Base-by-base conservation (phyloP, 92 coral and sea anemone species). In the Heteractis magnifica region DNA sequence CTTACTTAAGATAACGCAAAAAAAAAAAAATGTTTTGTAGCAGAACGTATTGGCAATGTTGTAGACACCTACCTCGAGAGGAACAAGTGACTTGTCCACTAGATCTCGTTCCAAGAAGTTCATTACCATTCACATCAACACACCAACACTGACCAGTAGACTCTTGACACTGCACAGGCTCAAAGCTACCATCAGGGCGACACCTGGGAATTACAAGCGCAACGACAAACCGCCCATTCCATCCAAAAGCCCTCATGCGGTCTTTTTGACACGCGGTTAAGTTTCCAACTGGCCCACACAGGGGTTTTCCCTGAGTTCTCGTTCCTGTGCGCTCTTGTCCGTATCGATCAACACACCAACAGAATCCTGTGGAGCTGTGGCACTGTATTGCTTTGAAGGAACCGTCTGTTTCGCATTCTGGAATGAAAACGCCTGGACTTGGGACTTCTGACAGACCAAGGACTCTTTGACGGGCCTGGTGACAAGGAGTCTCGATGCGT, bases 341-440 rank as follows among this genome's bases (percentile, higher is more conserved):
- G 51, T 87, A 74, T 13, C 77, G 83, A 78, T 95, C 94, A 64
- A 92, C 98, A 82, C 98, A 95, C 98, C 98, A 95, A 83, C 98
- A 95, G 90, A 65, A 88, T 15, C 95, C 94, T 12, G 95, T 89
- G 34, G 92, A 51, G 71, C 86, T 86, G 60, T 94, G 94, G 52
- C 98, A 95, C 73, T 95, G 98, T 44, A 88, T 76, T 51, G 85
- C 85, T 64, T 88, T 82, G 81, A 88, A 95, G 34, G 86, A 79
- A 75, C 98, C 98, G 82, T 88, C 90, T 56, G 91, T 85, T 51
- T 88, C 91, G 74, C 98, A 95, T 60, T 85, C 86, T 5, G 98
- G 98, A 72, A 94, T 89, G 68, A 86, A 92, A 23, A 89, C 81
- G 23, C 98, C 93, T 62, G 90, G 93, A 48, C 83, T 72, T 68